Evolutionary conservation across 2,113 vertebrate genomes (phyloP).

Genomic region (Gobiocypris rarus): DNA sequence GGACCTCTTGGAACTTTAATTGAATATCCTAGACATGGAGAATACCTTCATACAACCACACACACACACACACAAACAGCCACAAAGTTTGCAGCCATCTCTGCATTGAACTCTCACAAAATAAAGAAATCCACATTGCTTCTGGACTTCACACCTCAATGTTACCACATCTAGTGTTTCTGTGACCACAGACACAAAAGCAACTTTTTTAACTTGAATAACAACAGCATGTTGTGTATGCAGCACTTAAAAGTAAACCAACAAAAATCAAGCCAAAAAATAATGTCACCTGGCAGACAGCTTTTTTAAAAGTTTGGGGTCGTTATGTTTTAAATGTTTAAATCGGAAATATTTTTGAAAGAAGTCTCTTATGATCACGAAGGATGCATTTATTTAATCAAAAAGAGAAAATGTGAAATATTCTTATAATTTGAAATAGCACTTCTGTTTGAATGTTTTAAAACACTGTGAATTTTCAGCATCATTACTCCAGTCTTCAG

Average conservation of each 20-base stretch:
- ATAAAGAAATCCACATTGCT: constrained; percentile 60
- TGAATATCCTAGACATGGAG: too few relatives aligned
- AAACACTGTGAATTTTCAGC: background rate
- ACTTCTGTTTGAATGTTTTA: background rate
- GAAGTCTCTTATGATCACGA: background rate
- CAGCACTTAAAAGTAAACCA: background rate
- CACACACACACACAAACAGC: background rate
- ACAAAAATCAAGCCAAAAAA: background rate
- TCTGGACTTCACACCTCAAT: constrained; percentile 39
- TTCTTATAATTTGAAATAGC: background rate
- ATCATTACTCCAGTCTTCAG: background rate
- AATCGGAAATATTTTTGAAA: background rate
- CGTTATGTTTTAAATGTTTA: too few relatives aligned
- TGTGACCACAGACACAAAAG: constrained; percentile 33
- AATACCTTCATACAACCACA: too few relatives aligned
- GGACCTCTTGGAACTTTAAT: too few relatives aligned
- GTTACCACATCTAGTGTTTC: constrained; percentile 26
- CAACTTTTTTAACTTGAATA: background rate
- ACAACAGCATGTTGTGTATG: background rate
- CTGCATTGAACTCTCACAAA: constrained; percentile 46
- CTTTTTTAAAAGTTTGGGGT: background rate
- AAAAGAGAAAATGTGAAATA: background rate
- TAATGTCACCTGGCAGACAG: background rate
- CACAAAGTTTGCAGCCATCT: constrained; percentile 69
- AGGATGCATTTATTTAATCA: background rate